Evolutionary conservation across 37 sponge, comb jelly and placozoan genomes (phyloP).

Genomic region (Axinella damicornis): DNA sequence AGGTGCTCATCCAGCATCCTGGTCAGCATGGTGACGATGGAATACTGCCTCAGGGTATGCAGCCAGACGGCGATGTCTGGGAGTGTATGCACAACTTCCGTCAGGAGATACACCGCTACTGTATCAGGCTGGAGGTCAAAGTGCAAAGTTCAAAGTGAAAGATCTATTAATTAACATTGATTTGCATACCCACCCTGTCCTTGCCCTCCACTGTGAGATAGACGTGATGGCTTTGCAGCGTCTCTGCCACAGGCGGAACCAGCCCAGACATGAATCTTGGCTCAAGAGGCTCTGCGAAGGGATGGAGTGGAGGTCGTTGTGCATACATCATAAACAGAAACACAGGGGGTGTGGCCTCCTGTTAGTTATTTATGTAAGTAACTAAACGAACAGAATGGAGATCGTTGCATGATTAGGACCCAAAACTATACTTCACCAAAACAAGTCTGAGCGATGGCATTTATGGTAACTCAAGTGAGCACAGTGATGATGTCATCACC

Average conservation of each 20-base stretch:
- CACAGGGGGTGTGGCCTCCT: too few species aligned
- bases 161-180: not conserved
- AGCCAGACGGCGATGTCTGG: constrained; percentile 25
- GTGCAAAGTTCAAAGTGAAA: too few species aligned
- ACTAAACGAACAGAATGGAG: too few species aligned
- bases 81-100: constrained; percentile 37
- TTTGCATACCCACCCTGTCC: constrained; percentile 11
- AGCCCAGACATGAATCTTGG: constrained; percentile 38
- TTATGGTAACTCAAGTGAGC: too few species aligned
- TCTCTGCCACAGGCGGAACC: constrained; percentile 30
- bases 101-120: constrained; percentile 48
- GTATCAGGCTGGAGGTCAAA: constrained; percentile 44
- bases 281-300: constrained; percentile 34
- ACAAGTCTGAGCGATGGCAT: too few species aligned
- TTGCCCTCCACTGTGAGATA: constrained; percentile 9
- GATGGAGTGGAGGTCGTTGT: not conserved
- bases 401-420: too few species aligned
- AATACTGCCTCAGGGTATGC: constrained; percentile 34
- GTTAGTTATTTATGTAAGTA: too few species aligned
- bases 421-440: too few species aligned
- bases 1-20: constrained; percentile 37
- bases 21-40: constrained; percentile 27
- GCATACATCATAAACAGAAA: too few species aligned
- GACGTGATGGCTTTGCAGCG: constrained; percentile 42
- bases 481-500: too few species aligned